Evolutionary conservation across 1,140 invertebrate genomes (phyloP).

Genomic region (Drosophila prosaltans): DNA sequence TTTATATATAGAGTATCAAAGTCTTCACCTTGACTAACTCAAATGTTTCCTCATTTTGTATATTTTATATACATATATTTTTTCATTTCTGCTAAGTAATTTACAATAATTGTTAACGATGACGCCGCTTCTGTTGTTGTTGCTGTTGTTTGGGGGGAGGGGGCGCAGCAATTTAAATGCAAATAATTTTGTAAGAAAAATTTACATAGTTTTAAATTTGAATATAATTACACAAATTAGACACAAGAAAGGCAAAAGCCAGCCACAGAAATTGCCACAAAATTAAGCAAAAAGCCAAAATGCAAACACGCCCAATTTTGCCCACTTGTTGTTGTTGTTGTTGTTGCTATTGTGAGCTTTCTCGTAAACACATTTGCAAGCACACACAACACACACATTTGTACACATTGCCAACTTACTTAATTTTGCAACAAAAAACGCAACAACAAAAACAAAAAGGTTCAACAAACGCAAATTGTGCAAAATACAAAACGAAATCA

Average conservation of each 20-base stretch:
- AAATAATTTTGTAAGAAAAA: slow-evolving; percentile 74
- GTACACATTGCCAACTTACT: slow-evolving; percentile 33
- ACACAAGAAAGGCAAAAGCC: slow-evolving; percentile 34
- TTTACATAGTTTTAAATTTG: slow-evolving; percentile 77
- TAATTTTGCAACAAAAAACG: slow-evolving; percentile 43
- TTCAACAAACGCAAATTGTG: slow-evolving; percentile 81
- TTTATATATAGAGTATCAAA: not conserved
- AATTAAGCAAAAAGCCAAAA: slow-evolving; percentile 36
- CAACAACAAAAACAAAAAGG: slow-evolving; percentile 39
- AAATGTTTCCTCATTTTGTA: not conserved
- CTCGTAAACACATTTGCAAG: slow-evolving; percentile 59
- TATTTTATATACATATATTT: not conserved
- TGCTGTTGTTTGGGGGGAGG: slow-evolving; percentile 25
- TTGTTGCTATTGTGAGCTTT: slow-evolving; percentile 48
- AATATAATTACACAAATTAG: slow-evolving; percentile 79
- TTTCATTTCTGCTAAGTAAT: slow-evolving; percentile 60
- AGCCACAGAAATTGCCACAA: slow-evolving; percentile 49
- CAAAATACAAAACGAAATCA: slow-evolving; percentile 46
- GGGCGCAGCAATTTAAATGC: slow-evolving; percentile 69
- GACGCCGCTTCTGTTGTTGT: slow-evolving; percentile 21
- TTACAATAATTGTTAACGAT: slow-evolving; percentile 75
- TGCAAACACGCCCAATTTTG: slow-evolving; percentile 61
- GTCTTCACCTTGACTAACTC: not conserved
- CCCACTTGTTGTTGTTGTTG: slow-evolving; percentile 33
- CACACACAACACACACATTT: slow-evolving; percentile 36